These are phyloP conservation scores for Diglossa cyanea DNA, from an alignment of 2,797 vertebrate species.

Conservation along the genomic window DNA sequence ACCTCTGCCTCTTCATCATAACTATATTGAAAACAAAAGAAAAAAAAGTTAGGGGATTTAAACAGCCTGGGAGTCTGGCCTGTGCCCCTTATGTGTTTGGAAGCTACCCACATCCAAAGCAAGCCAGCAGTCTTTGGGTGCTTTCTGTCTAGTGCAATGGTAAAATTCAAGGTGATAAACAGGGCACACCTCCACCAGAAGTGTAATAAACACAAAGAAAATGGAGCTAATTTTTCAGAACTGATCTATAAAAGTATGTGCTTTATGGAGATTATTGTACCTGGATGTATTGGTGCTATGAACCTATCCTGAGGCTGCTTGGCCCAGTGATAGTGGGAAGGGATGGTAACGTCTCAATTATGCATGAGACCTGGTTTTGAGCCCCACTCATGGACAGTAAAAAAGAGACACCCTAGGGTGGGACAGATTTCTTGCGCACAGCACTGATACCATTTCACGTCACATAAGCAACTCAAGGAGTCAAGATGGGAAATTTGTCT, in stretches of 20 bases:
- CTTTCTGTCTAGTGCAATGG: background rate
- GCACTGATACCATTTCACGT: background rate
- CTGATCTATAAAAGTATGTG: background rate
- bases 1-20: slow-evolving; percentile 82
- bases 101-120: background rate
- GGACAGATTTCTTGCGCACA: background rate
- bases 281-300: background rate
- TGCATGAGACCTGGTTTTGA: background rate
- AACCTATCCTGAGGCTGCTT: background rate
- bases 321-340: background rate
- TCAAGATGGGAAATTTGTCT: background rate
- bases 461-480: background rate
- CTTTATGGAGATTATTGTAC: background rate
- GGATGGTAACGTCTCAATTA: background rate
- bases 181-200: background rate
- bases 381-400: background rate
- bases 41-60: background rate
- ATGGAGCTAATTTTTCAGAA: background rate
- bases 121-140: background rate
- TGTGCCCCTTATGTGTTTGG: background rate
- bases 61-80: background rate
- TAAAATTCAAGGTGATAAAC: background rate
- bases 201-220: background rate
- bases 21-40: slow-evolving; percentile 69
- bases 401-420: background rate